Percentiles rank a stretch among this genome's conserved stretches.
Evolutionary conservation across 1,140 invertebrate genomes (phyloP).

Genomic region (Heliconius melpomene): DNA sequence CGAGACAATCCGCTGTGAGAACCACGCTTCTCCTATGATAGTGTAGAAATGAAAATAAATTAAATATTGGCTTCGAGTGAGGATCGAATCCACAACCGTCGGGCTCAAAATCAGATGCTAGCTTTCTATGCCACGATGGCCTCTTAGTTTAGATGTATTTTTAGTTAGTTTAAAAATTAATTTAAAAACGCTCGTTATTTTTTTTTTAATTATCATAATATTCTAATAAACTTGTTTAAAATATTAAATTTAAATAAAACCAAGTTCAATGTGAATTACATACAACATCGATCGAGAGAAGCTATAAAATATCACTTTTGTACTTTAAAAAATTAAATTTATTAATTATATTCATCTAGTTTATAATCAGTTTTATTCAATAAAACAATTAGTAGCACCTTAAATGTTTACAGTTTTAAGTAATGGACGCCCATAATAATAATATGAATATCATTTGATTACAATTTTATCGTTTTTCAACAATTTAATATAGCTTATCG

Average conservation of each 20-base stretch:
- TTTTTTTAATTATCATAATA: too few relatives aligned
- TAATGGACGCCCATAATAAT: not conserved
- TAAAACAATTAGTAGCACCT: slow-evolving; percentile 5
- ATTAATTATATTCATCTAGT: slow-evolving; percentile 1
- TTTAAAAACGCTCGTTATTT: too few relatives aligned
- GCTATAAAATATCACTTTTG: not conserved
- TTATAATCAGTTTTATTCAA: not conserved
- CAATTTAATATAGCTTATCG: slow-evolving; percentile 43
- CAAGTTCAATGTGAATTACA: not conserved
- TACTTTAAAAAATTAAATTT: not conserved
- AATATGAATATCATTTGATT: not conserved
- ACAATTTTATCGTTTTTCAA: slow-evolving; percentile 29
- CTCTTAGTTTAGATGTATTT: too few relatives aligned
- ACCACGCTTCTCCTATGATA: too few relatives aligned
- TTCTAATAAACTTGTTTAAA: not conserved
- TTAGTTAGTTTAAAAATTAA: too few relatives aligned
- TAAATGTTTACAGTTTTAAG: slow-evolving; percentile 11
- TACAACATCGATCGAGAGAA: not conserved
- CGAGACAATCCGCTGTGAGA: too few relatives aligned
- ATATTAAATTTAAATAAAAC: not conserved
- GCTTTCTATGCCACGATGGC: too few relatives aligned
- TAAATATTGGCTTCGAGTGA: too few relatives aligned
- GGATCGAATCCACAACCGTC: too few relatives aligned
- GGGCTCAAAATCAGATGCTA: too few relatives aligned
- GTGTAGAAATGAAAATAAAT: too few relatives aligned